Conservation (phyloP, 2,113 vertebrate genomes). For the Opisthocomus hoazin region DNA sequence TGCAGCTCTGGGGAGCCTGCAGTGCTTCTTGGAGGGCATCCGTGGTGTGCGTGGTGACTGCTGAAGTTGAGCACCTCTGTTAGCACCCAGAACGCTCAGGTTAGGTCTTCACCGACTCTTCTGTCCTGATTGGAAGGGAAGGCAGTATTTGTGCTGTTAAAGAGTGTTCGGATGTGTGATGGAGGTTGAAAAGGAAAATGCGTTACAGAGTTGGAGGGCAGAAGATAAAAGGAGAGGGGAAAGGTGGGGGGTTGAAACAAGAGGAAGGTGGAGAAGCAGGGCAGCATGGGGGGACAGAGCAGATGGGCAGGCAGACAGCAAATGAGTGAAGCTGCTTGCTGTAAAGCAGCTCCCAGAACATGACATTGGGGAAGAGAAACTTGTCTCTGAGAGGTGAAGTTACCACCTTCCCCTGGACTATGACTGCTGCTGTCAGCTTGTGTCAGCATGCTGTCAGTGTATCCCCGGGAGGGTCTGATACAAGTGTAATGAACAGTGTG, state of each 20-base stretch:
- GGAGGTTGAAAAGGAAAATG: neutral
- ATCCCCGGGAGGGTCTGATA: neutral
- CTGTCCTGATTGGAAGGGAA: neutral
- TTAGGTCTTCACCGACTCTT: neutral
- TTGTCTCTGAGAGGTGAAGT: neutral
- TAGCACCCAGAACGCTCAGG: neutral
- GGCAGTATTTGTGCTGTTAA: neutral
- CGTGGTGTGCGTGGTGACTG: neutral
- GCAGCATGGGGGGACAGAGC: neutral
- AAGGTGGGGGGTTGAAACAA: fast-evolving
- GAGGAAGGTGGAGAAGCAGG: neutral
- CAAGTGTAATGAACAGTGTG: neutral
- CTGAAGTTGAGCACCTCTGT: neutral
- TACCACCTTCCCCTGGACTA: neutral
- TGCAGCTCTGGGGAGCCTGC: neutral
- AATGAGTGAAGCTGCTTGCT: neutral
- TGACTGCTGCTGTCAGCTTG: neutral
- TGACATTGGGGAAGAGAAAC: neutral
- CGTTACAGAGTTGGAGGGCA: neutral
- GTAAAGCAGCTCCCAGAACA: neutral
- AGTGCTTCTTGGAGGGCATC: neutral
- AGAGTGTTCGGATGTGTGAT: neutral
- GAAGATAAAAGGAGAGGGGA: neutral
- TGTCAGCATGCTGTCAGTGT: neutral
- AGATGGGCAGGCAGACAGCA: neutral